Evolutionary conservation across 2,797 vertebrate species (phyloP).

Genomic region (Hypotaenidia philippensis): DNA sequence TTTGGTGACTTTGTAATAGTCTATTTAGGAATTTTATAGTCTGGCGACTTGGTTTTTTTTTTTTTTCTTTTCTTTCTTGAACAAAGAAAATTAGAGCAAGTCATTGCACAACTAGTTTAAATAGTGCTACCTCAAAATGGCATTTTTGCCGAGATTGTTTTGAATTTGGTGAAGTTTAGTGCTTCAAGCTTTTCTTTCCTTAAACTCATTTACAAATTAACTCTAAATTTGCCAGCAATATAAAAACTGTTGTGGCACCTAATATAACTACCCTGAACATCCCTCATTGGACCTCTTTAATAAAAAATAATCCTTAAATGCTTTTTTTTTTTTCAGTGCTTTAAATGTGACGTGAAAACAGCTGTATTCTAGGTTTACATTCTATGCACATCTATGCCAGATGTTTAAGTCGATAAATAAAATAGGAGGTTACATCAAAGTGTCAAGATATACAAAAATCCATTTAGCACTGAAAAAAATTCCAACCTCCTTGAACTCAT

Average conservation of each 20-base stretch:
- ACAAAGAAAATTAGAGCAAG: slow-evolving; percentile 79
- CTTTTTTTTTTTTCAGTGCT: slow-evolving; percentile 75
- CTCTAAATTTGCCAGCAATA: slow-evolving; percentile 76
- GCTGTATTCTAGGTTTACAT: slow-evolving; percentile 72
- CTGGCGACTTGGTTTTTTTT: slow-evolving; percentile 74
- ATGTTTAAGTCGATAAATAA: slow-evolving; percentile 79
- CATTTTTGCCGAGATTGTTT: slow-evolving; percentile 76
- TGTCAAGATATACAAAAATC: slow-evolving; percentile 77
- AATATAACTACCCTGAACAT: slow-evolving; percentile 79
- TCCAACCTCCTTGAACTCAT: slow-evolving; percentile 73
- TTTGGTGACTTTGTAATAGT: slow-evolving; percentile 80
- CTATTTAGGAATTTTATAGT: slow-evolving; percentile 83
- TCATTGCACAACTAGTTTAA: slow-evolving; percentile 84
- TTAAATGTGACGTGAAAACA: slow-evolving; percentile 75
- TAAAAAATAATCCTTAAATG: slow-evolving; percentile 73
- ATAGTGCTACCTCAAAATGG: slow-evolving; percentile 81
- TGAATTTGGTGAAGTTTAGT: slow-evolving; percentile 78
- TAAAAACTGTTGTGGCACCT: slow-evolving; percentile 76
- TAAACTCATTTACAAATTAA: slow-evolving; percentile 76
- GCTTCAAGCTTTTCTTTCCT: slow-evolving; percentile 79
- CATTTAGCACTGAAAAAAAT: slow-evolving; percentile 77
- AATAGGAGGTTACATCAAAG: slow-evolving; percentile 77
- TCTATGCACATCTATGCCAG: slow-evolving; percentile 78
- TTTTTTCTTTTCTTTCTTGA: slow-evolving; percentile 76
- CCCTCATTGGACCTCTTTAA: slow-evolving; percentile 73